Base-by-base conservation (phyloP, 92 coral and sea anemone species). In the Chrysogorgia sp. region DNA sequence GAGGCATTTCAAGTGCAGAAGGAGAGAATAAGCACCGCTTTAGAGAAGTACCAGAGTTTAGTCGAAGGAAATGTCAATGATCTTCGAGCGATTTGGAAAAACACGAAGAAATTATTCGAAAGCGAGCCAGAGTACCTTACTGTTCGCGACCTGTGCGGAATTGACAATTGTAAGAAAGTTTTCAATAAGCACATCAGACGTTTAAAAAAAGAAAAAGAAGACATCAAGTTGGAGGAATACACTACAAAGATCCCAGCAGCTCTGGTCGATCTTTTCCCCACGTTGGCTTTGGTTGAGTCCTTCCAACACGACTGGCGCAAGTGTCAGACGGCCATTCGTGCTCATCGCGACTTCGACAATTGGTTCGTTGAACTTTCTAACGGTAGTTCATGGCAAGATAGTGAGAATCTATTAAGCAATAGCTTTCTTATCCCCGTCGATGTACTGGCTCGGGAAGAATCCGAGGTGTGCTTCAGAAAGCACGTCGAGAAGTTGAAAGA, bases 51-150 rank as follows among this genome's bases (percentile, higher is more conserved):
- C 77, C 99, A 96, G 70, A 86, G 85, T 10, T 79, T 96, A 14
- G 90, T 96, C 47, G 91, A 90, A 59, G 81, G 94, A 52, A 90
- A 86, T 24, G 97, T 92, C 6, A 82, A 76, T 19, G 89, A 92
- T 76, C 91, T 96, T 63, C 92, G 92, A 58, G 90, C 89, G 43
- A 84, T 96, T 19, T 96, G 99, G 99, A 96, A 96, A 71, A 91
- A 96, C 72, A 82, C 91, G 76, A 96, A 91, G 79, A 91, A 91
- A 77, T 34, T 78, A 17, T 80, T 96, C 55, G 99, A 96, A 71
- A 90, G 63, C 6, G 85, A 89, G 60, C 69, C 82, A 30, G 97
- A 96, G 72, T 96, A 82, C 65, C 53, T 49, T 32, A 74, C 69
- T 4, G 89, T 89, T 63, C 93, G 92, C 34, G 99, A 96, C 65